Evolutionary conservation across 2,888 invertebrate genomes (phyloP), one percentile per base, ranked within the genome.

Genomic region (Tridacna gigas): DNA sequence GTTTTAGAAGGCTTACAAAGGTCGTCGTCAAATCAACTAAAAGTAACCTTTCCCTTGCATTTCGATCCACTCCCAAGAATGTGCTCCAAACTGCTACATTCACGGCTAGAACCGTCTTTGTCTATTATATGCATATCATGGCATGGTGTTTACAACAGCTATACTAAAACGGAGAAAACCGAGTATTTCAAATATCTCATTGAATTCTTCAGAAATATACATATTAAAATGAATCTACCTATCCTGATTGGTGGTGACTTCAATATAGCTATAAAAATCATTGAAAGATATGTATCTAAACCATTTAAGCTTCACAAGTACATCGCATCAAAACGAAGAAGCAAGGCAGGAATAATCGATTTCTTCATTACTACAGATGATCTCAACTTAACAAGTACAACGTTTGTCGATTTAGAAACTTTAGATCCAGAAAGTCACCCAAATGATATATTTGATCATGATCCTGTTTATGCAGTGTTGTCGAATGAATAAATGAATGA

Each of bases 241-340:
- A 78, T 86, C 20, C 79, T 86, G 12, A 69, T 76, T 26, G 86
- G 78, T 7, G 83, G 86, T 15, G 86, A 86, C 69, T 86, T 80
- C 11, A 86, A 83, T 56, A 67, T 86, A n/a, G 63, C 71, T 9
- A 75, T 83, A 69, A 15, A 71, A 15, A 45, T 22, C 7, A 76
- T 86, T n/a, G 63, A 73, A 45, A 51, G 9, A 15, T 37, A 61
- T n/a, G 77, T 83, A 3, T 11, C 60, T 28, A 22, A 60, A 11
- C 86, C 86, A 20, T 86, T 86, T 48, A 78, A 80, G 22, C 60
- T 76, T 9, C 79, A 65, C 60, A 47, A 37, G 20, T 86, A 86
- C 61, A 63, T 71, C 37, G 61, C 80, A 20, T 80, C 83, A n/a
- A 47, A 28, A 25, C 63, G 86, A 63, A 80, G 86, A 67, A 7